Base-by-base conservation (phyloP, 2,113 vertebrate species). In the Etheostoma cragini region DNA sequence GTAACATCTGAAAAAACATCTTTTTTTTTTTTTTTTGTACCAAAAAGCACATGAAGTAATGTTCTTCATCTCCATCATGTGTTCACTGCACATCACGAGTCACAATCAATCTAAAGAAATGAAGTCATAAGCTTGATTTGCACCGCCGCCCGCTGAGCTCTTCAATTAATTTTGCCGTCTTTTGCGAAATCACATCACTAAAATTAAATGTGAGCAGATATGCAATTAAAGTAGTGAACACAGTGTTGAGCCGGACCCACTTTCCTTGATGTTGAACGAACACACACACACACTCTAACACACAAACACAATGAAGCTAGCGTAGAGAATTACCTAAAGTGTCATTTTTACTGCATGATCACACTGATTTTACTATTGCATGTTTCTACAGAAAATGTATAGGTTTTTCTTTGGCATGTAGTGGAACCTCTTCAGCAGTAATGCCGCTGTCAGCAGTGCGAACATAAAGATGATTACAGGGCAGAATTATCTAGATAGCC, bases 391-490 rank as follows among this genome's bases (percentile, higher is more conserved):
- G 24, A 80, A 81, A 86, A 83, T 22, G 45, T 60, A 72, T 74
- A 65, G 17, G 74, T 87, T 87, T 74, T 91, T 93, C 89, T 93
- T 68, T 47, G 46, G 53, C 79, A n/a, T 76, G 85, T 80, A 68
- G 88, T 78, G 81, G 85, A 88, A 84, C 76, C 84, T 85, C 81
- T 72, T 86, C 76, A n/a, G 42, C 72, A 15, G 54, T 60, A 78
- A 81, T 67, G 76, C 80, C 22, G 50, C 80, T 84, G 87, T 86
- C 90, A 83, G 87, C 79, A 71, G 64, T 19, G 82, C 81, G 92
- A 93, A 92, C 89, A 90, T 80, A 91, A 85, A 83, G 75, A 89
- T 93, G 92, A 94, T 94, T 91, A 88, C 88, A 76, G 75, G 61
- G 72, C 63, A 72, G 87, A 91, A 92, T 93, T 84, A 93, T 94